Evolutionary conservation across 2,113 vertebrate genomes (phyloP).

Genomic region (Anoplopoma fimbria): DNA sequence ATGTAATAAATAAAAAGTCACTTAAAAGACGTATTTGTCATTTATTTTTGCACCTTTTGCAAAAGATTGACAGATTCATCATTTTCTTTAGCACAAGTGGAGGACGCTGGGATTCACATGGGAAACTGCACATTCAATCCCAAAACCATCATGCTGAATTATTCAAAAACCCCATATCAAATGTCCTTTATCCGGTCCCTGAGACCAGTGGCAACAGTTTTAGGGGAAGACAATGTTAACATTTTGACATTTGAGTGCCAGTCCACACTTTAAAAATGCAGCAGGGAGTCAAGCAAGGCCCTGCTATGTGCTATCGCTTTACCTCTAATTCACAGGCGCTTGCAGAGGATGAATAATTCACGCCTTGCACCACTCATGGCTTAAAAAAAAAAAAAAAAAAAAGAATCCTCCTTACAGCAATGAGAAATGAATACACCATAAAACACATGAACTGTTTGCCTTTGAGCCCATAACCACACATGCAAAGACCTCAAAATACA

Average conservation of each 20-base stretch:
- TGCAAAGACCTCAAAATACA: neutral
- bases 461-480: neutral
- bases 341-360: constrained; percentile 80
- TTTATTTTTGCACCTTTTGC: neutral
- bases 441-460: constrained; percentile 18
- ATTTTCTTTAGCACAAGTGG: neutral
- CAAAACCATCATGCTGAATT: constrained; percentile 58
- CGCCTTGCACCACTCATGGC: constrained; percentile 36
- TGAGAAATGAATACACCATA: constrained; percentile 11
- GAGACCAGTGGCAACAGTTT: constrained; percentile 51
- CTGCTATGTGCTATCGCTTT: constrained; percentile 76
- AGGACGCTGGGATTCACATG: constrained; percentile 11
- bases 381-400: constrained; percentile 31
- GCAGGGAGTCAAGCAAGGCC: constrained; percentile 60
- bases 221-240: constrained; percentile 59
- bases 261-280: constrained; percentile 80
- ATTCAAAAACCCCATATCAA: constrained; percentile 63
- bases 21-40: neutral
- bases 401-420: constrained; percentile 7
- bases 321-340: constrained; percentile 76
- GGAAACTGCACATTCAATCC: constrained; percentile 35
- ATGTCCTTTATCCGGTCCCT: constrained; percentile 53
- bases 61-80: neutral
- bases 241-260: constrained; percentile 73
- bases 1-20: neutral